Base-by-base conservation (phyloP, 2,113 vertebrate species). In the Poeciliopsis turrubarensis region DNA sequence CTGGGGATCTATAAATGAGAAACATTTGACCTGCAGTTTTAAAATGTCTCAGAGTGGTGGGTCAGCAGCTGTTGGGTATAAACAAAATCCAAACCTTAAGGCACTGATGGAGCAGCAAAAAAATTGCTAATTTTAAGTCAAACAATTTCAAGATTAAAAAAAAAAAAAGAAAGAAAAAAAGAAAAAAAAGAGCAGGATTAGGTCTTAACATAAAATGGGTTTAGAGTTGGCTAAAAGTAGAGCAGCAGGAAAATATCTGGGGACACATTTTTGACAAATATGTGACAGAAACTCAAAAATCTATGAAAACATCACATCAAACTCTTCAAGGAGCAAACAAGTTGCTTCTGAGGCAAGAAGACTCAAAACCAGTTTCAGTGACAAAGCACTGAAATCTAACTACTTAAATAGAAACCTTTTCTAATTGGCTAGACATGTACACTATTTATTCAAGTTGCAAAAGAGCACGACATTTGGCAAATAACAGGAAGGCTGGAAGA, bases 41-140 rank as follows among this genome's bases (percentile, higher is more conserved):
- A 65, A 85, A 82, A 70, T 66, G 72, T 72, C 77, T 66, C 73
- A 68, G 44, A 54, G 47, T 75, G 72, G 60, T 47, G 81, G 29
- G 26, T 60, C 51, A 70, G 72, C 82, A 89, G 79, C 86, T 86
- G 87, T 67, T 54, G 65, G 51, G 72, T 26, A 72, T 84, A 67
- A 15, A 41, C 39, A 41, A 77, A 68, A 32, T 29, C 11, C 29
- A 41, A 34, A 34, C 12, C 26, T 79, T 62, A 70, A n/a, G 13
- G 65, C 14, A 44, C 51, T 26, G 39, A 41, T 14, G 29, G n/a
- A 51, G 57, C 27, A 60, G 5, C 51, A 41, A 67, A 65, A 37
- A 47, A 47, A 27, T 11, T 14, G 65, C 13, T 17, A 15, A 27
- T 68, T 7, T 14, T 34, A 29, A 15, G 34, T 65, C 37, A 39